Base-by-base conservation (phyloP, 2,888 invertebrate genomes). In the Lasioglossum zephyrum region DNA sequence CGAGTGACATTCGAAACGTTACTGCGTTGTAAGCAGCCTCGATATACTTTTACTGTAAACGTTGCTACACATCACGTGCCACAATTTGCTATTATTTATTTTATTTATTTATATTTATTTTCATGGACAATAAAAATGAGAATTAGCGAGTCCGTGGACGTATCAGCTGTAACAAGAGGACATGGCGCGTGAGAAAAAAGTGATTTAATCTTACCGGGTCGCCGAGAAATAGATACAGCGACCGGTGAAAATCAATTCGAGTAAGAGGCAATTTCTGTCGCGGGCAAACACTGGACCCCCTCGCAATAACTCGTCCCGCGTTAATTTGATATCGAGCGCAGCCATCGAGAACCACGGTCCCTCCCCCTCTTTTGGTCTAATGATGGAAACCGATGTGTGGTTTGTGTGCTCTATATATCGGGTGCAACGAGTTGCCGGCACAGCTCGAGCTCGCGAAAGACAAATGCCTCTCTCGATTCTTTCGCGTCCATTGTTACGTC, bases 221-320 rank as follows among this genome's bases (percentile, higher is more conserved):
- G 53, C 57, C 47, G 53, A 31, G 18, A 73, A 73, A 47, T 9
- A 31, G 44, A 31, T 53, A 41, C 16, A 60, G 49, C n/a, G 77
- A 73, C 53, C 83, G 47, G 4, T 26, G 69, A 11, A 70, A 74
- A 84, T 84, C 84, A 74, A 83, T 84, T 77, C 73, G 49, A 16
- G 49, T 76, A 36, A 72, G 70, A 75, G n/a, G 53, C 73, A 76
- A 84, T 84, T 84, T 78, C 69, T 75, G 74, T 73, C 69, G 31
- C 41, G 53, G 18, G 22, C 66, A 80, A 79, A 79, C 72, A 53
- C 63, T 26, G 31, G 39, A 8, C 16, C 39, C 39, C 44, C 57
- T 4, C 31, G 57, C 22, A 81, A 47, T 72, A 81, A 70, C 60
- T 81, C 79, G 69, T 69, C 69, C 69, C 69, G 69, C 69, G 69